A percentile compares a stretch with the other conserved stretches of the same genome.
Evolutionary conservation across 2,888 invertebrate species (phyloP).

Genomic region (Poecilobothrus nobilitatus): DNA sequence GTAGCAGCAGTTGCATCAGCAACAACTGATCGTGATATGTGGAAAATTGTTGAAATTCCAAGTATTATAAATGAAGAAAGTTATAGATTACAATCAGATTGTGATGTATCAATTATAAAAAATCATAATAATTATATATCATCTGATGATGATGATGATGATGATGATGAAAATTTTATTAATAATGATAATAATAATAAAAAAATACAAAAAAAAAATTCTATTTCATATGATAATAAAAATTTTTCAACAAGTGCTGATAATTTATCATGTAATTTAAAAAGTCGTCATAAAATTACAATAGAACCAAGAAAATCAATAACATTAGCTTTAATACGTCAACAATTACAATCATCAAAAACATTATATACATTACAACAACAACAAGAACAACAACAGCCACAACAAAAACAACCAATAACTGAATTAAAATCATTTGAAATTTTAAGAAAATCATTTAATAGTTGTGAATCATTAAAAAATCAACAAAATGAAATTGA

Average conservation of each 20-base stretch:
- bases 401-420: no score
- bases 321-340: conserved; percentile 7
- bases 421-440: not conserved
- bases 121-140: conserved; percentile 17
- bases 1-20: conserved; percentile 42
- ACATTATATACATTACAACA: not conserved
- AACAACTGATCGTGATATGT: conserved; percentile 44
- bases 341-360: not conserved
- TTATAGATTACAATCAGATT: not conserved
- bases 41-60: conserved; percentile 48
- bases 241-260: conserved; percentile 35
- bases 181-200: conserved; percentile 5
- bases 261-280: conserved; percentile 27
- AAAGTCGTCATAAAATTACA: conserved; percentile 17
- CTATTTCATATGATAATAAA: conserved; percentile 36
- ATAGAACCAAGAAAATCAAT: conserved; percentile 13
- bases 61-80: conserved; percentile 37
- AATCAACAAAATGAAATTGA: not conserved
- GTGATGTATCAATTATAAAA: conserved; percentile 23
- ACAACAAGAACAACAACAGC: no score
- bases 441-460: not conserved
- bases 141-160: not conserved
- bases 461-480: not conserved
- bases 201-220: conserved; percentile 24
- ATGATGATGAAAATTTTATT: not conserved